phyloP scores from a whole-genome alignment of 1,140 invertebrate genomes.

The Limonius californicus region DNA sequence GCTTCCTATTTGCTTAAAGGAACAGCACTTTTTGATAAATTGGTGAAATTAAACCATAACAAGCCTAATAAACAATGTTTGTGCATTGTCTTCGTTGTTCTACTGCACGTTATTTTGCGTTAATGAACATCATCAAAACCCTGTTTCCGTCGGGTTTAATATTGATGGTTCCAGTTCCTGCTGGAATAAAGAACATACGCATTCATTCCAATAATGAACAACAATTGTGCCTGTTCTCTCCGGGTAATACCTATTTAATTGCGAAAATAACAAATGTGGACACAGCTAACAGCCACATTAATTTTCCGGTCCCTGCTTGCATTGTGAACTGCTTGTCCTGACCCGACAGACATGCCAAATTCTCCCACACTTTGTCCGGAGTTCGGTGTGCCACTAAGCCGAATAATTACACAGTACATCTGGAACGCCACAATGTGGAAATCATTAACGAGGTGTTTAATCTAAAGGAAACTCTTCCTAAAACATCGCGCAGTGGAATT shows the following conservation, averaged over 20 bases:
- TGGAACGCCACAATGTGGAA: not conserved
- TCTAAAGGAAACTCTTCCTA: not conserved
- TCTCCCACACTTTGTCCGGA: constrained; percentile 3
- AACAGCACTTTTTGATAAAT: too few species aligned
- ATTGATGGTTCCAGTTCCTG: too few species aligned
- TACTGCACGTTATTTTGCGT: too few species aligned
- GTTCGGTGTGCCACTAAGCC: not conserved
- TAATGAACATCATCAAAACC: too few species aligned
- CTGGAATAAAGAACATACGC: too few species aligned
- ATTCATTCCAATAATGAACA: not conserved
- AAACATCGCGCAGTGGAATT: too few species aligned
- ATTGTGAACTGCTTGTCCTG: constrained; percentile 11
- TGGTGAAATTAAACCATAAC: too few species aligned
- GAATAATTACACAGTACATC: constrained; percentile 8
- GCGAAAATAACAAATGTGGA: constrained; percentile 12
- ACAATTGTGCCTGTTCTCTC: not conserved
- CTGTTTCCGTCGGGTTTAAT: too few species aligned
- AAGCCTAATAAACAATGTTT: too few species aligned
- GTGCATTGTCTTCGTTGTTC: too few species aligned
- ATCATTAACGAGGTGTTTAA: constrained; percentile 5
- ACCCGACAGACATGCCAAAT: constrained; percentile 8
- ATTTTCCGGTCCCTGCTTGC: constrained; percentile 4
- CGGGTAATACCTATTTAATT: constrained; percentile 8
- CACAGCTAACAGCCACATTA: constrained; percentile 5
- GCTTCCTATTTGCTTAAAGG: too few species aligned